Percentiles rank a stretch among this genome's conserved stretches.
Evolutionary conservation across 2,888 invertebrate species (phyloP).

Genomic region (Drosophila pseudotakahashii): DNA sequence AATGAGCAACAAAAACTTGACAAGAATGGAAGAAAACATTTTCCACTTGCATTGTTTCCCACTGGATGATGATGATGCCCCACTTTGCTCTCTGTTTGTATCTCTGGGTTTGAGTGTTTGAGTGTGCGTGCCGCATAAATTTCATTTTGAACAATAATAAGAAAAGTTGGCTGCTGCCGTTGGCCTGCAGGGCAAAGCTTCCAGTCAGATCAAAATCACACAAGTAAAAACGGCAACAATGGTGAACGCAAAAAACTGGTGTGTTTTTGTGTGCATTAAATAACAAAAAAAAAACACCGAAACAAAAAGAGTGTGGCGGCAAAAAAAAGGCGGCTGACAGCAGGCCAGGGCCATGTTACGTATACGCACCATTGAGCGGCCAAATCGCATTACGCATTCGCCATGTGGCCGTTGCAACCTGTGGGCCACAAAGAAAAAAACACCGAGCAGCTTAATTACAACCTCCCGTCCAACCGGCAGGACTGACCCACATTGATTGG

Average conservation of each 20-base stretch:
- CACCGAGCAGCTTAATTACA: constrained; percentile 55
- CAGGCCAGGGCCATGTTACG: constrained; percentile 34
- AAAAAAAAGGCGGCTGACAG: constrained; percentile 26
- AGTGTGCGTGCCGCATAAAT: constrained; percentile 45
- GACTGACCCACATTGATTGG: constrained; percentile 44
- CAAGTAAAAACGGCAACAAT: constrained; percentile 31
- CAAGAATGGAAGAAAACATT: constrained; percentile 33
- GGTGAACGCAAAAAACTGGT: constrained; percentile 4
- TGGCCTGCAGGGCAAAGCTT: constrained; percentile 59
- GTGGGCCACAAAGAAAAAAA: constrained; percentile 3
- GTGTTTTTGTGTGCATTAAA: constrained; percentile 26
- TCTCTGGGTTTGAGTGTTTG: constrained; percentile 23
- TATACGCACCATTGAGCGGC: constrained; percentile 57
- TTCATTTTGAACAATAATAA: constrained; percentile 70
- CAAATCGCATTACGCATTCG: constrained; percentile 59
- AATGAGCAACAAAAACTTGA: constrained; percentile 20
- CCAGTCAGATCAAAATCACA: constrained; percentile 57
- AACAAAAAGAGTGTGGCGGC: constrained; percentile 12
- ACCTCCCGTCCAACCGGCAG: not conserved
- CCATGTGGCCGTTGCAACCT: constrained; percentile 21
- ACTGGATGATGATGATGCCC: constrained; percentile 51
- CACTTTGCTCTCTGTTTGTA: constrained; percentile 41
- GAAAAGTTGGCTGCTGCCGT: constrained; percentile 71
- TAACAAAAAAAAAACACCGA: constrained; percentile 23
- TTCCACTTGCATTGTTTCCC: constrained; percentile 60